Base-by-base conservation (phyloP, 2,888 invertebrate species). In the Leptinotarsa rubiginosa region DNA sequence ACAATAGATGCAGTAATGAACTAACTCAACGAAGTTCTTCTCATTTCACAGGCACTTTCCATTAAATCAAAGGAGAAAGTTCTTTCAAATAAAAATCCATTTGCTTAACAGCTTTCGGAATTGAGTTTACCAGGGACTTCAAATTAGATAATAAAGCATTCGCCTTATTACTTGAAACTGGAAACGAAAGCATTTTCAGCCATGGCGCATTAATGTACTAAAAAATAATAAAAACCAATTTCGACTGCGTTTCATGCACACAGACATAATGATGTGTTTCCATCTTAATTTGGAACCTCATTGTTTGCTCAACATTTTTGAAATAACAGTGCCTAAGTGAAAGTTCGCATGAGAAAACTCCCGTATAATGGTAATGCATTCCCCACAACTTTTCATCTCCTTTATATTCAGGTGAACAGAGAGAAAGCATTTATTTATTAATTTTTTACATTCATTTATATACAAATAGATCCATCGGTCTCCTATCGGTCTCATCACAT, bases 141-240 rank as follows among this genome's bases (percentile, higher is more conserved):
- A 41, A 62, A 62, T 62, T 62, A n/a, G 18, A 41, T 62, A 62
- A 62, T 62, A 62, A 62, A 62, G 62, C 62, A 62, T 62, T 62
- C 62, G 62, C 62, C 41, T 15, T 62, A 62, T 41, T 62, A 62
- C 62, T 62, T 0, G n/a, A 15, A 62, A 62, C n/a, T 16, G 62
- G 4, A 41, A 62, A 62, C n/a, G 31, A 20, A 62, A 62, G 41
- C 15, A 62, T 62, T 41, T 62, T 18, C 56, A n/a, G 41, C 56
- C 56, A 56, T 20, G 18, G 20, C 20, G 56, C 62, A 25, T 62
- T 62, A 62, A 4, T 18, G 62, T 31, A n/a, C 62, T n/a, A 31
- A 41, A 62, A 62, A 41, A 25, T 50, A n/a, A 62, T 41, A 22
- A 22, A 56, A 56, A 22, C 56, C 56, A 15, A 56, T 56, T 56